These are phyloP conservation scores for Tholera decimalis DNA, from an alignment of 2,888 invertebrate genomes.

Conservation along the genomic window DNA sequence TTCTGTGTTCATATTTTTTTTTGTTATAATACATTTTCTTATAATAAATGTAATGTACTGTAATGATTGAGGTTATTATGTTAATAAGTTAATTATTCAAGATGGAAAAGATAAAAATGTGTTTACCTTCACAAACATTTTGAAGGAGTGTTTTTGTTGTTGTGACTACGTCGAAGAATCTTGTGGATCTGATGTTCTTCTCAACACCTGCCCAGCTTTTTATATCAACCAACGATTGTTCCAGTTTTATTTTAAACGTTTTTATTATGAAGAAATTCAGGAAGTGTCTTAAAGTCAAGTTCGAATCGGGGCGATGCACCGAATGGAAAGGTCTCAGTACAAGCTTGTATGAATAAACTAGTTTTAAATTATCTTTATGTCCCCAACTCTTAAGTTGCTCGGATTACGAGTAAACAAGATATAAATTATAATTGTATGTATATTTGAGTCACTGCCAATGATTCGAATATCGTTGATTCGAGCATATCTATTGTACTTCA, in stretches of 20 bases:
- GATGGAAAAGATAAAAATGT: slow-evolving; percentile 1
- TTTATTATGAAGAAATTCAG: slow-evolving; percentile 82
- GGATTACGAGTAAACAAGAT: background rate
- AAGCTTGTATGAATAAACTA: slow-evolving; percentile 57
- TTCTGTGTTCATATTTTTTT: background rate
- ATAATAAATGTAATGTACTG: background rate
- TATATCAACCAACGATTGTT: slow-evolving; percentile 78
- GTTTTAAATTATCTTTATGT: slow-evolving; percentile 50
- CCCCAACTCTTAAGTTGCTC: slow-evolving; percentile 21
- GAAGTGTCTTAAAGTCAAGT: slow-evolving; percentile 88
- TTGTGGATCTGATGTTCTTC: slow-evolving; percentile 77
- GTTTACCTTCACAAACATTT: slow-evolving; percentile 87
- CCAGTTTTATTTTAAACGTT: slow-evolving; percentile 78
- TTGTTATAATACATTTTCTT: too few relatives aligned
- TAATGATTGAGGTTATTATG: background rate
- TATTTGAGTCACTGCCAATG: slow-evolving; percentile 3
- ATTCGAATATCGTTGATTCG: slow-evolving; percentile 23
- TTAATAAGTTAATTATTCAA: slow-evolving; percentile 8
- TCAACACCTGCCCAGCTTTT: slow-evolving; percentile 66
- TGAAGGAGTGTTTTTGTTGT: slow-evolving; percentile 68
- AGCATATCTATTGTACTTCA: slow-evolving; percentile 50
- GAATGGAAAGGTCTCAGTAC: slow-evolving; percentile 68
- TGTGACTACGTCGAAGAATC: slow-evolving; percentile 82
- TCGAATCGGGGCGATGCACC: slow-evolving; percentile 79
- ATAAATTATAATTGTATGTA: background rate